Percentiles rank a stretch among this genome's conserved stretches.
Evolutionary conservation across 2,113 vertebrate genomes (phyloP).

Genomic region (Astur gentilis): DNA sequence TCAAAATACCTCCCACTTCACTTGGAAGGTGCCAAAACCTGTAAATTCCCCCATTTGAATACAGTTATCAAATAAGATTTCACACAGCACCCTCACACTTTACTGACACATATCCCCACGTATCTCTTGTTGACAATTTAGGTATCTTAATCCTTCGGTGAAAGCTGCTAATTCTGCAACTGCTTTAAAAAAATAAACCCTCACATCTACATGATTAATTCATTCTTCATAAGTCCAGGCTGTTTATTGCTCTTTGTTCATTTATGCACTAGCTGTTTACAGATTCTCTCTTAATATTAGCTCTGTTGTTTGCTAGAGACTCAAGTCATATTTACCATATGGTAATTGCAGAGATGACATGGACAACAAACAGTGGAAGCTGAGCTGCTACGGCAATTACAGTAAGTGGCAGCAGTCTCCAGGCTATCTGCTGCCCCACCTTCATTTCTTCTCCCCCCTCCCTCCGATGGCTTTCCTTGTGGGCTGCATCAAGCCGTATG

Average conservation of each 20-base stretch:
- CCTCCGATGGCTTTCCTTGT: background rate
- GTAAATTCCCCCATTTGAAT: slow-evolving; percentile 33
- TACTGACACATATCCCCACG: background rate
- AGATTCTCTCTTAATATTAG: slow-evolving; percentile 54
- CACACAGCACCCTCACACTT: background rate
- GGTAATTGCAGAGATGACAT: slow-evolving; percentile 47
- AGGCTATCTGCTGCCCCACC: slow-evolving; percentile 1
- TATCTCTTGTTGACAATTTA: background rate
- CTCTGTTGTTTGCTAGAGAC: slow-evolving; percentile 48
- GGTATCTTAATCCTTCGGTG: background rate
- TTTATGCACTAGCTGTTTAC: slow-evolving; percentile 54
- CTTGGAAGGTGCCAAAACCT: slow-evolving; percentile 41
- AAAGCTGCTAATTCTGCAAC: slow-evolving; percentile 5
- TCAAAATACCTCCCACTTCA: slow-evolving; percentile 55
- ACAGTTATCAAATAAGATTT: slow-evolving; percentile 28
- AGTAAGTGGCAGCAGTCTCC: slow-evolving; percentile 16
- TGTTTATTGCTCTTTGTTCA: slow-evolving; percentile 47
- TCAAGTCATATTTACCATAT: slow-evolving; percentile 54
- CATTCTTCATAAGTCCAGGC: background rate
- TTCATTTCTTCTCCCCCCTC: background rate
- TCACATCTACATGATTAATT: slow-evolving; percentile 38
- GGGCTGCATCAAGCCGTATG: background rate
- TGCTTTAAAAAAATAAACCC: background rate
- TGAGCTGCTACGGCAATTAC: background rate
- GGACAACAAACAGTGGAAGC: slow-evolving; percentile 34